Evolutionary conservation across 2,888 invertebrate genomes (phyloP).

Genomic region (Leptogaster cylindrica): DNA sequence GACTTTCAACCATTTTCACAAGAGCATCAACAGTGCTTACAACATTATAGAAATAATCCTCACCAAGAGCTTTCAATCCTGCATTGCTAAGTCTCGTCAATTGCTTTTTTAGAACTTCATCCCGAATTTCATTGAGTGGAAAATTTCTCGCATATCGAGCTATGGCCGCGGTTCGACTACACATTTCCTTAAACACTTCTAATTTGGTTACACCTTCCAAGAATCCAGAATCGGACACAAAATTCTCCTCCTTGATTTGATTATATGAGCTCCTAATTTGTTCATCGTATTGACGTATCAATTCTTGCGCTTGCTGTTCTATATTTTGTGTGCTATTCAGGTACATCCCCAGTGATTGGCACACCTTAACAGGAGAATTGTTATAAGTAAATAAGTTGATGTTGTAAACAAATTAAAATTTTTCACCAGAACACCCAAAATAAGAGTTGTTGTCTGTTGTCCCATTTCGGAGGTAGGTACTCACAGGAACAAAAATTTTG

Average conservation of each 20-base stretch:
- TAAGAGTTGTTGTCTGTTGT: no score
- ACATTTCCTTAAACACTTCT: not conserved
- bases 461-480: no score
- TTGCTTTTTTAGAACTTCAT: conserved; percentile 50
- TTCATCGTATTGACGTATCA: no score
- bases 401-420: no score
- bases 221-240: conserved; percentile 6
- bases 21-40: not conserved
- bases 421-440: no score
- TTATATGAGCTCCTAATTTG: no score
- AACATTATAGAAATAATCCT: not conserved
- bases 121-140: conserved; percentile 44
- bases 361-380: no score
- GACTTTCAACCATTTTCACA: not conserved
- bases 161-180: not conserved
- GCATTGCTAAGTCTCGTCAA: not conserved
- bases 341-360: no score
- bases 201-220: not conserved
- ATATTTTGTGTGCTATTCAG: no score
- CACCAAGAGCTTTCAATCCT: not conserved
- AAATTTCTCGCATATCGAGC: not conserved
- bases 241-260: not conserved
- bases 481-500: no score
- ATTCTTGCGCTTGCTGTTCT: no score
- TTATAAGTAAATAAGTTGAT: no score